Evolutionary conservation across 2,888 invertebrate species (phyloP), one percentile per base, ranked within the genome.

Genomic region (Polydrusus tereticollis): DNA sequence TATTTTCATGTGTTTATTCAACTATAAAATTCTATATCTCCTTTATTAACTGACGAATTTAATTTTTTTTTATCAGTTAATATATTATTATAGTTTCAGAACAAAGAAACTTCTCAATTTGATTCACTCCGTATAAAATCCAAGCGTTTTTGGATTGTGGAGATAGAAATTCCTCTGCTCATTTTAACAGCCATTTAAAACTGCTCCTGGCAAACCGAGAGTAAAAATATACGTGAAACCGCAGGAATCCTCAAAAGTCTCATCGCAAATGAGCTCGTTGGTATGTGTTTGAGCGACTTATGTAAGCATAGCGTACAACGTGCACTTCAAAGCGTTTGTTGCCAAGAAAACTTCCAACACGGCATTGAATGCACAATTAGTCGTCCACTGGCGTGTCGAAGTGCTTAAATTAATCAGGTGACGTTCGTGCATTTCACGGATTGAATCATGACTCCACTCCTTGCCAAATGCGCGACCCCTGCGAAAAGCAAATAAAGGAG

Each of bases 321-420:
- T n/a, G n/a, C n/a, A 45, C 67, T 66, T 71, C 62, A 71, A 71
- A 71, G 66, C 43, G 10, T 55, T 55, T 55, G 63, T 58, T 66
- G 71, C 60, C 69, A 69, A 57, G 64, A 65, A 63, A 63, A 69
- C 58, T 69, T 63, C 43, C 52, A 59, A 63, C 58, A 21, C 62
- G 63, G 60, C 69, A 64, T 66, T 57, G 69, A 77, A 80, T 75
- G 81, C 78, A 77, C 81, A 80, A 82, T 80, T 80, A 83, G 80
- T 77, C 78, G 78, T 82, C 79, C 83, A 78, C 79, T 78, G 81
- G 79, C 83, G 80, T 81, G 80, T 82, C 82, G 82, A 80, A 80
- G 77, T 83, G 83, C 81, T 80, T 80, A 80, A 82, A 78, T 81
- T 81, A 82, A 79, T 78, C 81, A 79, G 77, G 78, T 79, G 80